A percentile compares a stretch with the other conserved stretches of the same genome.
Conservation (phyloP, 1,140 invertebrate genomes). For the Rhopalosiphum padi region DNA sequence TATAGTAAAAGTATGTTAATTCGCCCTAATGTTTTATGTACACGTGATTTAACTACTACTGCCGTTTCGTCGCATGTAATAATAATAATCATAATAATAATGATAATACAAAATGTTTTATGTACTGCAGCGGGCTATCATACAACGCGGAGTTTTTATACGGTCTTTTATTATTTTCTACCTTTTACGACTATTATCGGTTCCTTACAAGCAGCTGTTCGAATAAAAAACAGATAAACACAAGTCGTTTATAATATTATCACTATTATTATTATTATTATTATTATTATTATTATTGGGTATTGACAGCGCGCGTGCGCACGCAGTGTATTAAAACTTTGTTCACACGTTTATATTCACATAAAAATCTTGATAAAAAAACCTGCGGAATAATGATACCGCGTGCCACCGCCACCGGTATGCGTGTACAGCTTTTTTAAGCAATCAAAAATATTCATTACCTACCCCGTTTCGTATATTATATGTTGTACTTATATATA, state of each 20-base stretch:
- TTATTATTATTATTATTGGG: not conserved
- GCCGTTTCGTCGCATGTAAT: not conserved
- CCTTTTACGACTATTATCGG: conserved; percentile 13
- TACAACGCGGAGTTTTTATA: not conserved
- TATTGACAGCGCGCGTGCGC: not conserved
- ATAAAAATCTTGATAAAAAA: conserved; percentile 51
- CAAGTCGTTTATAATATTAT: not conserved
- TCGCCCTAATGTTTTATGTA: not conserved
- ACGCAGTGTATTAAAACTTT: not conserved
- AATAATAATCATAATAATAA: not conserved
- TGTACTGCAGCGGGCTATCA: not conserved
- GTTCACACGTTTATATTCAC: conserved; percentile 43
- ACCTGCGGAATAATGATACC: not conserved
- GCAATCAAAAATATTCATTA: conserved; percentile 34
- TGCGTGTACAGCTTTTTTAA: not conserved
- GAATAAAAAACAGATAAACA: conserved; percentile 47
- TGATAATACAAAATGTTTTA: not conserved
- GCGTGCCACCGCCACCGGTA: not conserved
- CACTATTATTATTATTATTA: not conserved
- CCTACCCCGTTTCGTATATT: not conserved
- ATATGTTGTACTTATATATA: not conserved
- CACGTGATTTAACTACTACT: not conserved
- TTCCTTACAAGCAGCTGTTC: not conserved
- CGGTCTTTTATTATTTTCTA: not conserved
- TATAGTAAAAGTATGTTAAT: not conserved